phyloP scores from a whole-genome alignment of 2,113 vertebrate genomes.

The Antechinus stuartii region DNA sequence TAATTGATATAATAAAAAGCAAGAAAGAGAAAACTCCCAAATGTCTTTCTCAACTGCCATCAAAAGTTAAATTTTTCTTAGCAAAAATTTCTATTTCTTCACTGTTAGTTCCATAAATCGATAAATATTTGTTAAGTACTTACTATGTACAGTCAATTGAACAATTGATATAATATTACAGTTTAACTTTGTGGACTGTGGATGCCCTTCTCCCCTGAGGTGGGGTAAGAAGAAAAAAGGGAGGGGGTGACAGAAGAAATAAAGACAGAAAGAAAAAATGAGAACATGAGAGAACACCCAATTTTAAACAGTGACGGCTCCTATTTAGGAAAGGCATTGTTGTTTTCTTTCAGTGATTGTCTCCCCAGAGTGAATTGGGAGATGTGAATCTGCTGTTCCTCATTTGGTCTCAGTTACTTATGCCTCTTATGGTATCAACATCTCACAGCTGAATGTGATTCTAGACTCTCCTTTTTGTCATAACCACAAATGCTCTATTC shows the following conservation, averaged over 20 bases:
- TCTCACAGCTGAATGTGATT: background rate
- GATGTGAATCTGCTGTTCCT: background rate
- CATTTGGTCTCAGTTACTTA: background rate
- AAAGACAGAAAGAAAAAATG: no score
- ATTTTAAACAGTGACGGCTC: background rate
- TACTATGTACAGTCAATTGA: background rate
- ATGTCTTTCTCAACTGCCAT: no score
- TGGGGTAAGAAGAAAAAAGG: background rate
- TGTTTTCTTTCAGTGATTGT: background rate
- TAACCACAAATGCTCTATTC: slow-evolving; percentile 2
- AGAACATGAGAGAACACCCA: background rate
- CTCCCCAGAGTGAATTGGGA: background rate
- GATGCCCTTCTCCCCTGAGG: no score
- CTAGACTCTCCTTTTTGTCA: background rate
- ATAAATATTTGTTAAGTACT: background rate
- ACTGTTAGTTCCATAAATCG: background rate
- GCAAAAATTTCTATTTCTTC: background rate
- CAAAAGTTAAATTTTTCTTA: background rate
- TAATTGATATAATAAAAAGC: background rate
- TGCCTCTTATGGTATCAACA: background rate
- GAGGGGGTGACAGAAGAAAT: background rate
- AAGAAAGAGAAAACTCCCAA: background rate
- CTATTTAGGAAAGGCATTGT: background rate
- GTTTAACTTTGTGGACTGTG: background rate
- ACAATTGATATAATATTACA: background rate